Evolutionary conservation across 2,888 invertebrate genomes (phyloP), one percentile per base, ranked within the genome.

Genomic region (Acanthosepion pharaonis): DNA sequence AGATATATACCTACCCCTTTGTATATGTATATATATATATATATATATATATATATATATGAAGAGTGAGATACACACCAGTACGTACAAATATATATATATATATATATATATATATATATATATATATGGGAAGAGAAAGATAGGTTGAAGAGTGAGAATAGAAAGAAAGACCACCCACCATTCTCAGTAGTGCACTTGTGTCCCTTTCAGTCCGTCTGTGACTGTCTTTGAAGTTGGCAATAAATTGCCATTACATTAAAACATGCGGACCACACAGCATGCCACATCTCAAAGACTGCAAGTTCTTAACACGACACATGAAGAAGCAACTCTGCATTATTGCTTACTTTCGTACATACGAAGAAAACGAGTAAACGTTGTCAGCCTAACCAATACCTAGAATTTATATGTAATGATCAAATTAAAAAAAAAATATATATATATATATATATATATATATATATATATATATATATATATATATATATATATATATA

Each of bases 371-470:
- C 42, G 42, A 2, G 42, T 42, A 42, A 42, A 42, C 42, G 42
- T 42, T 42, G 42, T 42, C 42, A 42, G 42, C 42, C 42, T 42
- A 64, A 64, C 51, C 51, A 64, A 64, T 28, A 64, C 6, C 23
- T 64, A 64, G 28, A 23, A 64, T 64, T 23, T 64, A 28, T 28
- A 64, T 91, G 33, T 91, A 91, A 42, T 42, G 42, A 42, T 2
- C 3, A 42, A 42, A 42, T 42, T 42, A 42, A 42, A 42, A 42
- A 42, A 42, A 42, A 42, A 5, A 91, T 33, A 33, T 91, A 48
- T 91, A 91, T 91, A 91, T 48, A 33, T 91, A 91, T 48, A 91
- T 91, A 48, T 91, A 91, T 91, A 48, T 91, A 91, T 91, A 91
- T 91, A 48, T 91, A 23, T 48, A 48, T 91, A 23, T 91, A 48